Conservation (phyloP, 2,888 invertebrate genomes). For the Sinhomidia bicolor region DNA sequence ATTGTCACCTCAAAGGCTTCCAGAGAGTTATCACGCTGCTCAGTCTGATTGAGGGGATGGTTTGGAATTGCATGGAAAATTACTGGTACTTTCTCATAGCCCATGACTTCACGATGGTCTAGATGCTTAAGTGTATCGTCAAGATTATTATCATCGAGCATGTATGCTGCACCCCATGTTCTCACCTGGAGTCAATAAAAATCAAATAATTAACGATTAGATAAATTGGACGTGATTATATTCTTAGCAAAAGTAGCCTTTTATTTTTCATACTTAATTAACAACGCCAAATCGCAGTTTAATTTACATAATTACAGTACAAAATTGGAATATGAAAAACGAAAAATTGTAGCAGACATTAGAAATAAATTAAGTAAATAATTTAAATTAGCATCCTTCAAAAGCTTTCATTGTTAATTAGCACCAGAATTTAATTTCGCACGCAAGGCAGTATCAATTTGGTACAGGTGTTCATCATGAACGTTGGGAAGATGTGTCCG, state of each 20-base stretch:
- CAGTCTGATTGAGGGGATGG: conserved; percentile 75
- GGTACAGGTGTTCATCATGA: conserved; percentile 75
- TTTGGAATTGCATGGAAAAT: conserved; percentile 86
- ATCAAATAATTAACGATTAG: background rate
- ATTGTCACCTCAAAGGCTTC: conserved; percentile 87
- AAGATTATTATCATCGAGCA: conserved; percentile 88
- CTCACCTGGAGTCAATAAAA: conserved; percentile 83
- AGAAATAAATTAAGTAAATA: background rate
- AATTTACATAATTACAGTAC: too few relatives aligned
- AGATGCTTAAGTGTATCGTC: conserved; percentile 89
- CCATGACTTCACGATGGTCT: conserved; percentile 96
- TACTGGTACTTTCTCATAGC: conserved; percentile 89
- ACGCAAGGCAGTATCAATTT: conserved; percentile 70
- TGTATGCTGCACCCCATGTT: conserved; percentile 97
- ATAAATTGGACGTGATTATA: background rate
- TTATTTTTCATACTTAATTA: too few relatives aligned
- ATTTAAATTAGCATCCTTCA: too few relatives aligned
- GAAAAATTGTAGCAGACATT: too few relatives aligned
- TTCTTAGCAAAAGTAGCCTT: background rate
- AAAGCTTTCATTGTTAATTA: background rate
- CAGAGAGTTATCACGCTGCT: conserved; percentile 19
- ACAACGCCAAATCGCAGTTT: too few relatives aligned
- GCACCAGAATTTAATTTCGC: background rate
- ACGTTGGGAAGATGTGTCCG: conserved; percentile 67
- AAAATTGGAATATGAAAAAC: too few relatives aligned